Evolutionary conservation across 1,140 invertebrate genomes (phyloP).

Genomic region (Drosophila ananassae): DNA sequence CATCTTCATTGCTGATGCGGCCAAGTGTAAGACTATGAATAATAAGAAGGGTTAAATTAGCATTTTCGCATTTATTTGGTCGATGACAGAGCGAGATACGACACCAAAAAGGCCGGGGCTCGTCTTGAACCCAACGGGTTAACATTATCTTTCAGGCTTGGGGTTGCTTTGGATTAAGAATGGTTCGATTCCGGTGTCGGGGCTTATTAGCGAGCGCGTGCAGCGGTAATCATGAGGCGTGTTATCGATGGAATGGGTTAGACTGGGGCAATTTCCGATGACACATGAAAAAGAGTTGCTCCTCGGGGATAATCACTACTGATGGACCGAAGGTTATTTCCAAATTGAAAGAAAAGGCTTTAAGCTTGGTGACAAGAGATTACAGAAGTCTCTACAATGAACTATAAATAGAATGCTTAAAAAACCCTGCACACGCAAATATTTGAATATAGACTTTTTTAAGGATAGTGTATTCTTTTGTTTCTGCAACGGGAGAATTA

Average conservation of each 20-base stretch:
- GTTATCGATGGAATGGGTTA: conserved; percentile 50
- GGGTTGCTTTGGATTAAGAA: conserved; percentile 32
- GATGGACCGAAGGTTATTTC: conserved; percentile 31
- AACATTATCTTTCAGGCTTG: conserved; percentile 6
- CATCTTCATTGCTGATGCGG: conserved; percentile 42
- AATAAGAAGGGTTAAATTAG: conserved; percentile 84
- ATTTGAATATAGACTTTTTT: background rate
- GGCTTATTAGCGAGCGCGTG: conserved; percentile 75
- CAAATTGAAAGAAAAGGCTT: conserved; percentile 37
- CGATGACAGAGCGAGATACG: conserved; percentile 70
- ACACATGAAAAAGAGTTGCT: conserved; percentile 67
- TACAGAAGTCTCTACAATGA: conserved; percentile 31
- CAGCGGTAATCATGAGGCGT: conserved; percentile 73
- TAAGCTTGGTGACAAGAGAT: conserved; percentile 56
- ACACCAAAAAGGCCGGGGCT: conserved; percentile 1
- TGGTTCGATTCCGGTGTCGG: conserved; percentile 1
- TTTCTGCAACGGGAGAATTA: no score
- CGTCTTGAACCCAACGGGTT: conserved; percentile 14
- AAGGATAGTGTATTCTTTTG: background rate
- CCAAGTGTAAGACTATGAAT: conserved; percentile 82
- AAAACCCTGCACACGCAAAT: no score
- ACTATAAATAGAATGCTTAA: background rate
- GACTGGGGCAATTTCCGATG: conserved; percentile 73
- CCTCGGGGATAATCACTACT: conserved; percentile 63
- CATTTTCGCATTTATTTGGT: conserved; percentile 83